Evolutionary conservation across 2,888 invertebrate genomes (phyloP).

Genomic region (Tricholauxania praeusta): DNA sequence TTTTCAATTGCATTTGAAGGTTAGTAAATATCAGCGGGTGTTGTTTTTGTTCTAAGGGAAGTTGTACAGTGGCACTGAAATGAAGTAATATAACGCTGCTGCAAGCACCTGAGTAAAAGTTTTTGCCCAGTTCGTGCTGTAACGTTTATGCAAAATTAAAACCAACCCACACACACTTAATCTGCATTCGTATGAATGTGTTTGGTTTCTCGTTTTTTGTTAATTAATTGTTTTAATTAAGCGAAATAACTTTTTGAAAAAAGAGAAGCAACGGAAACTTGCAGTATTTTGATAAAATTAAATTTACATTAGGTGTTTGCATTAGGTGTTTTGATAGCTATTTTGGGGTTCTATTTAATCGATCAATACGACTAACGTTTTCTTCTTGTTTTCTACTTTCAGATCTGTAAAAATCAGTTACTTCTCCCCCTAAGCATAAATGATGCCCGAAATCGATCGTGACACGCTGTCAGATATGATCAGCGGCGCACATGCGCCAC

Average conservation of each 20-base stretch:
- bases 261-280: neutral
- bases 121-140: too few species aligned
- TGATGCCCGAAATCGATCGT: constrained; percentile 68
- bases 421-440: constrained; percentile 49
- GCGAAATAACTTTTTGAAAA: constrained; percentile 23
- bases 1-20: neutral
- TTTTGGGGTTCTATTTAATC: neutral
- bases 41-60: too few species aligned
- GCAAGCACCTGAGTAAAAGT: too few species aligned
- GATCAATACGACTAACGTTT: neutral
- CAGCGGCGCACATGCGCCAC: constrained; percentile 61
- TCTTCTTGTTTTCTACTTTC: neutral
- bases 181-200: neutral
- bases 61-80: too few species aligned
- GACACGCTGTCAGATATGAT: constrained; percentile 65
- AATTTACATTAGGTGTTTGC: neutral
- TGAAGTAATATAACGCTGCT: too few species aligned
- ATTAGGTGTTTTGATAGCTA: neutral
- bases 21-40: too few species aligned
- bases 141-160: too few species aligned
- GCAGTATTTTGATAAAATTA: neutral
- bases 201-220: constrained; percentile 29
- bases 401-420: neutral
- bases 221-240: constrained; percentile 49
- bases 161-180: neutral